Base-by-base conservation (phyloP, 2,888 invertebrate species). In the Erebia aethiops region DNA sequence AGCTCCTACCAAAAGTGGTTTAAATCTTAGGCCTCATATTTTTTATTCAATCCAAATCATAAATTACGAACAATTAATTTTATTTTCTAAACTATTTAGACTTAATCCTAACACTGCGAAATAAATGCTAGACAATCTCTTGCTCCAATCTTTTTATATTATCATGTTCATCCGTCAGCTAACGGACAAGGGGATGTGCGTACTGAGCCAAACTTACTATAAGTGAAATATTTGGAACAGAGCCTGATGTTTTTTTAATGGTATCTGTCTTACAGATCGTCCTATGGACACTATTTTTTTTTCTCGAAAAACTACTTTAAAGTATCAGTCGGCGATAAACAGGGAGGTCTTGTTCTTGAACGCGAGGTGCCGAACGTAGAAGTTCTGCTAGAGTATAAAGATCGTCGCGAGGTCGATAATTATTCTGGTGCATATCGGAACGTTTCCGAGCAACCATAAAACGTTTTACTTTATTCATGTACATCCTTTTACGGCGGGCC, bases 381-480 rank as follows among this genome's bases (percentile, higher is more conserved):
- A 95, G 87, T 79, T 95, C 95, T 9, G 95, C 94, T 65, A 95
- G 86, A 1, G 94, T 94, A 83, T 95, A 95, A 62, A 94, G 91
- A 78, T 95, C 95, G 75, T 95, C 95, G 57, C 94, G 92, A 74
- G 94, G 91, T 71, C 92, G 81, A 79, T 92, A 92, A 79, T 82
- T 87, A 73, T 90, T 91, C 79, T 92, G 92, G 76, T 87, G 91
- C 80, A 87, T 82, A 67, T 92, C 92, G 0, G 93, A 90, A 8
- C 92, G 91, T 82, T 95, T 95, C 79, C 94, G 92, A 26, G 95
- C 93, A 0, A 95, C 95, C 95, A 95, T 95, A 81, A 95, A 95
- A 54, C 95, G 90, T 83, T 95, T 95, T 84, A 92, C 83, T 77
- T 92, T 92, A 78, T 91, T 92, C 9, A 89, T 88, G 76, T 94